A percentile compares a stretch with the other conserved stretches of the same genome.
These are phyloP conservation scores for Amphibalanus amphitrite DNA, from an alignment of 1,140 invertebrate genomes.

Conservation along the genomic window DNA sequence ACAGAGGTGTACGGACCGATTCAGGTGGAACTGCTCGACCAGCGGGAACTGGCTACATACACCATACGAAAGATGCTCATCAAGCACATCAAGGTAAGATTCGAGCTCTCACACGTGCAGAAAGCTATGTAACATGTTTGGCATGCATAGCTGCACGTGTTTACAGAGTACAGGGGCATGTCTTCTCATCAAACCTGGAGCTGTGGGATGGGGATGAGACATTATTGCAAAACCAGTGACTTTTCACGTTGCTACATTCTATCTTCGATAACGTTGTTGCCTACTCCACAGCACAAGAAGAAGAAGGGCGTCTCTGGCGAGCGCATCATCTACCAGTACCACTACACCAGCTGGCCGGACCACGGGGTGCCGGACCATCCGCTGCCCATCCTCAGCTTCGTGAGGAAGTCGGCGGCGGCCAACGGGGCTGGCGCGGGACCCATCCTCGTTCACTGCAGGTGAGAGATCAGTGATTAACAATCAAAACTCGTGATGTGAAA, in stretches of 20 bases:
- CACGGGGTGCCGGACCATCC: constrained; percentile 92
- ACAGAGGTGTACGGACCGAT: constrained; percentile 75
- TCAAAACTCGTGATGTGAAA: constrained; percentile 4
- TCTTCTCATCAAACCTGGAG: too few relatives aligned
- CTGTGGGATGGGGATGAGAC: too few relatives aligned
- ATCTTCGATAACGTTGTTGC: too few relatives aligned
- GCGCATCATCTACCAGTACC: constrained; percentile 74
- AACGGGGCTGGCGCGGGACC: constrained; percentile 72
- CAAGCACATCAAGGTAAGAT: constrained; percentile 47
- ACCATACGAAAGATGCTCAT: constrained; percentile 73
- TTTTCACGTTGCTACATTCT: too few relatives aligned
- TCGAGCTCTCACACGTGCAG: too few relatives aligned
- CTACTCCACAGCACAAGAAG: not conserved
- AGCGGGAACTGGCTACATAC: constrained; percentile 90
- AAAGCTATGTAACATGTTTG: too few relatives aligned
- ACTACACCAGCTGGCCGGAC: constrained; percentile 96
- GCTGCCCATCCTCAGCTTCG: constrained; percentile 84
- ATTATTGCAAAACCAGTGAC: too few relatives aligned
- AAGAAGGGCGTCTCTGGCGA: not conserved
- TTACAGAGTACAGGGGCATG: too few relatives aligned
- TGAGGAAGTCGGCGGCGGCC: constrained; percentile 71
- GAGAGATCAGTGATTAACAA: constrained; percentile 16
- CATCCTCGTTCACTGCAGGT: constrained; percentile 95
- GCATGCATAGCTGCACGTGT: too few relatives aligned
- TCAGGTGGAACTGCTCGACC: constrained; percentile 69